A percentile compares a stretch with the other conserved stretches of the same genome.
Conservation (phyloP, 1,140 invertebrate species). For the Drosophila cardini region DNA sequence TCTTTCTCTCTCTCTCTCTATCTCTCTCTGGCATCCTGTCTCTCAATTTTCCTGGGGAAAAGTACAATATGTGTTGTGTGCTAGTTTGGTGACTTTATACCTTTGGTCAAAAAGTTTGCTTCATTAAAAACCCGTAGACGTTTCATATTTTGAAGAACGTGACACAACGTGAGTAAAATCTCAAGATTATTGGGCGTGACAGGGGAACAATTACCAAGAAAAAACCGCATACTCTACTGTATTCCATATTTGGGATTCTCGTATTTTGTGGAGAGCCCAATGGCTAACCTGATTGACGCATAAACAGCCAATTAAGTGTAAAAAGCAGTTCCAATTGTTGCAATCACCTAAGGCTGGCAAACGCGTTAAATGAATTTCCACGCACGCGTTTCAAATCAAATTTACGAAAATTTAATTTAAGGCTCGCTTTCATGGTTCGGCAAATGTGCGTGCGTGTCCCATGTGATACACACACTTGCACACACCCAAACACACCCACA, state of each 20-base stretch:
- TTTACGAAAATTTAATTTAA: conserved; percentile 78
- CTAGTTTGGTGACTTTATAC: conserved; percentile 50
- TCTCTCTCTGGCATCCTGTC: neutral
- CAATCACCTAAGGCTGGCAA: conserved; percentile 42
- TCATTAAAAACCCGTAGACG: conserved; percentile 83
- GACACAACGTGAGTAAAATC: conserved; percentile 70
- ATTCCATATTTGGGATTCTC: neutral
- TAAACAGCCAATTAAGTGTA: conserved; percentile 76
- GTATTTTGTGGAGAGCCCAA: conserved; percentile 15
- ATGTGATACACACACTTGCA: conserved; percentile 26
- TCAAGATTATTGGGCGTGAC: conserved; percentile 25
- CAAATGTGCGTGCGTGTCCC: conserved; percentile 63
- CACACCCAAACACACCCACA: conserved; percentile 1
- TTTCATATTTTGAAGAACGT: conserved; percentile 84
- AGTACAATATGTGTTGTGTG: conserved; percentile 3
- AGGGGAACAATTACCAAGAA: conserved; percentile 45
- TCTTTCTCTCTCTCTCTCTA: conserved; percentile 4
- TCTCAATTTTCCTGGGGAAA: neutral
- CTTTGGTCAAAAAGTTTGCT: conserved; percentile 58
- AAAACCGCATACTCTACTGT: conserved; percentile 35
- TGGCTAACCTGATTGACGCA: conserved; percentile 72
- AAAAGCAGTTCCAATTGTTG: conserved; percentile 72
- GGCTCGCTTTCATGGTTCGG: conserved; percentile 69
- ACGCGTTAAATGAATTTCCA: conserved; percentile 74
- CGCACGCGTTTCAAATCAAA: conserved; percentile 78